Percentiles rank a stretch among this genome's conserved stretches.
Evolutionary conservation across 2,888 invertebrate genomes (phyloP).

Genomic region (Adineta ricciae): DNA sequence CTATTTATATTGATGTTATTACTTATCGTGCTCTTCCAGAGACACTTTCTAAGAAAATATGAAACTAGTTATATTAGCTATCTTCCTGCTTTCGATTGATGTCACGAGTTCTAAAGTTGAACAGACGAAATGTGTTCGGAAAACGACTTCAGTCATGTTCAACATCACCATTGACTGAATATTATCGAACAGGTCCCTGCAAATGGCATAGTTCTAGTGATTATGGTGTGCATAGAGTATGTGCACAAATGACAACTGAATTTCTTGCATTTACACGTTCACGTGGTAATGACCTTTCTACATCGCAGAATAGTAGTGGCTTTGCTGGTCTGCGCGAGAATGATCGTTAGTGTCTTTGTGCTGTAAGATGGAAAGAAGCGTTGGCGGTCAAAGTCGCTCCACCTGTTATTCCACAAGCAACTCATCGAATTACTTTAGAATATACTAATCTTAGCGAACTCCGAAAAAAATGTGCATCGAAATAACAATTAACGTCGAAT

Average conservation of each 20-base stretch:
- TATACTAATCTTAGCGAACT: background rate
- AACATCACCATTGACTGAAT: conserved; percentile 25
- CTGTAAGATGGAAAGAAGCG: conserved; percentile 25
- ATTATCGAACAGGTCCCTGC: background rate
- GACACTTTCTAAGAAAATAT: background rate
- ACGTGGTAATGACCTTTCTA: conserved; percentile 26
- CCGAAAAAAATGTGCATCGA: background rate
- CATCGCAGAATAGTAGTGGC: background rate
- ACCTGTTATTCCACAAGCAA: conserved; percentile 15
- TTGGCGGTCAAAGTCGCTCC: background rate
- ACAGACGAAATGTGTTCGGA: background rate
- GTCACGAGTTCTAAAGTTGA: background rate
- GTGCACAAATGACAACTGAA: conserved; percentile 25
- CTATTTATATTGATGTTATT: background rate
- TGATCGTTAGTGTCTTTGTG: conserved; percentile 30
- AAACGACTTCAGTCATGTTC: conserved; percentile 8
- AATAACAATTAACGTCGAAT: background rate
- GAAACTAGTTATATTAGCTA: background rate
- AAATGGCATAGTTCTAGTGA: conserved; percentile 2
- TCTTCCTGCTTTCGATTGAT: background rate
- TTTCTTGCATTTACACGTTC: conserved; percentile 25
- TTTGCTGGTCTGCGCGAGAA: conserved; percentile 25
- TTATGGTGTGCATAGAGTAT: conserved; percentile 31
- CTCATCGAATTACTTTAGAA: background rate
- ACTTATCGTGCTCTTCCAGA: background rate